These are phyloP conservation scores for Mus spicilegus DNA, from an alignment of 2,113 vertebrate genomes.

Conservation along the genomic window DNA sequence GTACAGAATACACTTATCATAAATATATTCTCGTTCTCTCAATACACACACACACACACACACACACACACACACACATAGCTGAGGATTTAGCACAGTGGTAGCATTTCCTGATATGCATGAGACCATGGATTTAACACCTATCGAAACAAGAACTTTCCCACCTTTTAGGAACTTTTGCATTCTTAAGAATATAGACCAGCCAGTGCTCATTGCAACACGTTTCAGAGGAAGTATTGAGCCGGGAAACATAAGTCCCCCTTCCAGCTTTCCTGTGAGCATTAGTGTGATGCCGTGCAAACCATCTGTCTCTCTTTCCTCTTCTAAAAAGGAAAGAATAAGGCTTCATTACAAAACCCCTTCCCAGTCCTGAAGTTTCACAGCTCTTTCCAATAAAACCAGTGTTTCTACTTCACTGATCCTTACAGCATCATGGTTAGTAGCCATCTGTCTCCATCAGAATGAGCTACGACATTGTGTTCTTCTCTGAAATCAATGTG, in stretches of 20 bases:
- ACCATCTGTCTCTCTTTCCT: slow-evolving; percentile 9
- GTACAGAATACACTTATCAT: slow-evolving; percentile 17
- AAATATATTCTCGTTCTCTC: not conserved
- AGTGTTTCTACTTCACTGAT: not conserved
- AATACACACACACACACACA: no score
- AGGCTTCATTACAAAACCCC: not conserved
- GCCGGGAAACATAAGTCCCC: not conserved
- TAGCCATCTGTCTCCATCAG: not conserved
- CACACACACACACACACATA: no score
- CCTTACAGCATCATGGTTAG: slow-evolving; percentile 1
- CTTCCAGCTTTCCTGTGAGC: not conserved
- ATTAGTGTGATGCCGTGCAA: not conserved
- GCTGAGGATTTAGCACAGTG: not conserved
- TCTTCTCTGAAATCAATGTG: slow-evolving; percentile 11
- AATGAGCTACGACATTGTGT: not conserved
- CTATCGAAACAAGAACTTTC: not conserved
- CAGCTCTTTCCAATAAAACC: slow-evolving; percentile 32
- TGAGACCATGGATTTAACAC: not conserved
- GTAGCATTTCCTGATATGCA: not conserved
- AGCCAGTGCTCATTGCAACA: not conserved
- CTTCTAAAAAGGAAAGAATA: not conserved
- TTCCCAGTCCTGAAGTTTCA: not conserved
- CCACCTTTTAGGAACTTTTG: slow-evolving; percentile 22
- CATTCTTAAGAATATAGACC: not conserved
- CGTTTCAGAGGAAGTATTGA: not conserved